Conservation (phyloP, 2,797 vertebrate species). For the Austrolebias charrua region DNA sequence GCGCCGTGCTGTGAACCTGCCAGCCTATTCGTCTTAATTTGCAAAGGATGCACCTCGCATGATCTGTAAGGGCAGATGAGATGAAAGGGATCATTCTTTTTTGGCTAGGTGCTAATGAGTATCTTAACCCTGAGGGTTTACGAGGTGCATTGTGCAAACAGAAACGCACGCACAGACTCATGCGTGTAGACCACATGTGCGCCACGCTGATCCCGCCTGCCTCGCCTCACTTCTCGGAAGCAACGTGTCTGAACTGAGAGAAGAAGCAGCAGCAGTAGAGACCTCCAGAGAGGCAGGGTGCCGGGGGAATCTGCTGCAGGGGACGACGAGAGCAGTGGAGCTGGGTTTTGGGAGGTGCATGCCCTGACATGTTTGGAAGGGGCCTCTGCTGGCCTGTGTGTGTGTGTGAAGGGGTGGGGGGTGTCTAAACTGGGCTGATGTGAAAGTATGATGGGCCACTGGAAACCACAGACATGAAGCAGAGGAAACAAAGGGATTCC, state of each 20-base stretch:
- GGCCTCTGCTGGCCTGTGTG: slow-evolving; percentile 69
- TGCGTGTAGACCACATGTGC: slow-evolving; percentile 57
- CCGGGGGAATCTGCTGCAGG: slow-evolving; percentile 77
- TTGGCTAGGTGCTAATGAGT: slow-evolving; percentile 73
- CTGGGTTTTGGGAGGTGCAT: slow-evolving; percentile 76
- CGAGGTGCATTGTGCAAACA: slow-evolving; percentile 60
- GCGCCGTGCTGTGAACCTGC: slow-evolving; percentile 52
- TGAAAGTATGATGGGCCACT: slow-evolving; percentile 70
- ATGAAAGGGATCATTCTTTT: slow-evolving; percentile 64
- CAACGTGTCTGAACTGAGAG: slow-evolving; percentile 70
- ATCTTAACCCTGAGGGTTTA: slow-evolving; percentile 62
- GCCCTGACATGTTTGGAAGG: slow-evolving; percentile 71
- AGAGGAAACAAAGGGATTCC: slow-evolving; percentile 74
- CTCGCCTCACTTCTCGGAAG: slow-evolving; percentile 68
- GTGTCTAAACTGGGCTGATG: slow-evolving; percentile 63
- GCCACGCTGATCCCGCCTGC: slow-evolving; percentile 60
- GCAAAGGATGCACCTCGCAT: slow-evolving; percentile 58
- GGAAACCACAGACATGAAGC: slow-evolving; percentile 68
- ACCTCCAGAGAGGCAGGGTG: slow-evolving; percentile 71
- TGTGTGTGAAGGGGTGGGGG: slow-evolving; percentile 6
- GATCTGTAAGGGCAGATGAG: slow-evolving; percentile 56
- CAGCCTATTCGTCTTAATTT: slow-evolving; percentile 65
- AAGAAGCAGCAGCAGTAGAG: slow-evolving; percentile 65
- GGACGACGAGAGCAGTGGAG: slow-evolving; percentile 56
- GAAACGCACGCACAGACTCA: slow-evolving; percentile 56